Evolutionary conservation across 2,113 vertebrate genomes (phyloP).

Genomic region (Chascanopsetta lugubris): DNA sequence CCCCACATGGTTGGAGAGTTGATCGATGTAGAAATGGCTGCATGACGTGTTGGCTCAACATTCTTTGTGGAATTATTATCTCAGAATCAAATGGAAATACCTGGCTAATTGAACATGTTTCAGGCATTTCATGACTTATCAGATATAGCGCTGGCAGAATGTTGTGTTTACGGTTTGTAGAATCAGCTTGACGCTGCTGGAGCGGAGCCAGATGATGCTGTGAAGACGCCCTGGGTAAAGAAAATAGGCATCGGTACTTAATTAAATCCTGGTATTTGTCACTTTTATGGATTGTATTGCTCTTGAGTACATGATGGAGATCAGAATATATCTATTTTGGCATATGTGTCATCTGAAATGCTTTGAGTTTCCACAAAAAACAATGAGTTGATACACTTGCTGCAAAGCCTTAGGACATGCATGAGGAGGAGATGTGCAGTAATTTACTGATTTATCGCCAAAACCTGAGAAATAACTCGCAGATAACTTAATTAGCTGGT

Average conservation of each 20-base stretch:
- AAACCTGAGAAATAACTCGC: no score
- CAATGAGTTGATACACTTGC: background rate
- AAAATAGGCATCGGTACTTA: background rate
- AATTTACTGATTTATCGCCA: no score
- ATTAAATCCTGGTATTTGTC: background rate
- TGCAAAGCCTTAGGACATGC: background rate
- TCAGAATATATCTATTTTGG: background rate
- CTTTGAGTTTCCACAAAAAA: background rate
- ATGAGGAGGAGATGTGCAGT: no score
- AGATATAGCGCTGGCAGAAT: conserved; percentile 44
- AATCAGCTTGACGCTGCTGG: conserved; percentile 42
- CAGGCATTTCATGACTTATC: background rate
- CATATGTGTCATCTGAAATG: background rate
- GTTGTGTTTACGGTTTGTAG: conserved; percentile 57
- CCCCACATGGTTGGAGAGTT: conserved; percentile 53
- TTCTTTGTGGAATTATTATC: conserved; percentile 42
- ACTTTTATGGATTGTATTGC: background rate
- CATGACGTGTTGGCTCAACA: conserved; percentile 52
- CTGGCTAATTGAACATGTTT: conserved; percentile 47
- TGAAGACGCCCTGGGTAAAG: background rate
- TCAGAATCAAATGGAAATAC: conserved; percentile 43
- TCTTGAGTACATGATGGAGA: background rate
- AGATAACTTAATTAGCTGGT: no score
- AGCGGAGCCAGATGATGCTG: background rate
- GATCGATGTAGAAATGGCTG: conserved; percentile 59